Conservation (phyloP, 2,113 vertebrate genomes). For the Scalopus aquaticus region DNA sequence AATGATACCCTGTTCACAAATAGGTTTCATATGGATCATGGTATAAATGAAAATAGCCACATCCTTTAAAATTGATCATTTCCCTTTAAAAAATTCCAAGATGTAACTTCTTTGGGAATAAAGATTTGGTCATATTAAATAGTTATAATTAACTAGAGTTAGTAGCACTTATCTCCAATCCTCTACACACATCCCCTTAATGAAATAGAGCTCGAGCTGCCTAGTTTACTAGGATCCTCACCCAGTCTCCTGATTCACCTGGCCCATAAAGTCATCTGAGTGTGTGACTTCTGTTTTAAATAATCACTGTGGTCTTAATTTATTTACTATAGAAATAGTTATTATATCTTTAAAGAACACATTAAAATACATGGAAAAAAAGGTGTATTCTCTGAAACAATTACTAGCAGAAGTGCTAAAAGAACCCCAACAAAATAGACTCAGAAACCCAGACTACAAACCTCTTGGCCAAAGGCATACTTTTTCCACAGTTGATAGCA, state of each 20-base stretch:
- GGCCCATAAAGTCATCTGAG: not conserved
- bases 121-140: not conserved
- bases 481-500: not conserved
- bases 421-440: not conserved
- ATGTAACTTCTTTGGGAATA: not conserved
- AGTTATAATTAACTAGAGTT: not conserved
- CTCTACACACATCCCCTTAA: not conserved
- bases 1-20: not conserved
- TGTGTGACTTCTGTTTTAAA: not conserved
- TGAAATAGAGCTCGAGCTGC: not conserved
- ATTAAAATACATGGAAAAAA: not conserved
- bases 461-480: not conserved
- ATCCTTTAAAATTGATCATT: not conserved
- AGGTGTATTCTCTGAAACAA: not conserved
- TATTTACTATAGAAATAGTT: not conserved
- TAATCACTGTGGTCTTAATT: not conserved
- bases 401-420: not conserved
- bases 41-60: slow-evolving; percentile 2
- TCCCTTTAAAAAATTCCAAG: not conserved
- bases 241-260: not conserved
- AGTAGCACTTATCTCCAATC: not conserved
- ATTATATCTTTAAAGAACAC: not conserved
- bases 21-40: not conserved
- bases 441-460: not conserved
- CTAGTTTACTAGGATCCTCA: not conserved